Base-by-base conservation (phyloP, 2,888 invertebrate genomes). In the Aquatica leii region DNA sequence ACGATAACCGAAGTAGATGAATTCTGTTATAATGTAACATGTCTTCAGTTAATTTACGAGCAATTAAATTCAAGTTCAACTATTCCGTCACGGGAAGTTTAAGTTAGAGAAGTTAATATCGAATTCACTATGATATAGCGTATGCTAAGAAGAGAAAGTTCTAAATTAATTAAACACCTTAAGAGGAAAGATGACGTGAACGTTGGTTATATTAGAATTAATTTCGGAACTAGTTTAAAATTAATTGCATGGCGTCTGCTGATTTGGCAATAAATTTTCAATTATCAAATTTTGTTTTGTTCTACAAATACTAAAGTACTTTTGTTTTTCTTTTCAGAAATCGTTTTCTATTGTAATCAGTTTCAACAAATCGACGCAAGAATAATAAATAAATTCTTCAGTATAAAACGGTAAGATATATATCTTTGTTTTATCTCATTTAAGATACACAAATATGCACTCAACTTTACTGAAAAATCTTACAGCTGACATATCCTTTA, bases 11-110 rank as follows among this genome's bases (percentile, higher is more conserved):
- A n/a, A 41, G 18, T 18, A 20, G 20, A 18, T 14, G 14, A 43
- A 43, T 43, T 43, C 43, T 58, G 56, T 53, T 62, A 58, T 62
- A 62, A 62, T 62, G 58, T 58, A 62, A 49, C 57, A 54, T 48
- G 57, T 58, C 58, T 58, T 40, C 54, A 34, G 58, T 59, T 53
- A 62, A 62, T 62, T 62, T 62, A 62, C 58, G 62, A 62, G 62
- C 62, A 62, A 62, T 62, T 62, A 62, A 62, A 62, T 62, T 62
- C 57, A 62, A 40, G 62, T 62, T 58, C 53, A 58, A 62, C 43
- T 53, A 53, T 62, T 62, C 62, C 58, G 58, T 62, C 62, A 54
- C 49, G 37, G 54, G 24, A 56, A 62, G 54, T 62, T 62, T 54
- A 62, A 62, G 53, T 62, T 50, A 14, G 58, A 58, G 54, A 52